These are phyloP conservation scores for Lampropteryx suffumata DNA, from an alignment of 2,888 invertebrate genomes.

Conservation along the genomic window DNA sequence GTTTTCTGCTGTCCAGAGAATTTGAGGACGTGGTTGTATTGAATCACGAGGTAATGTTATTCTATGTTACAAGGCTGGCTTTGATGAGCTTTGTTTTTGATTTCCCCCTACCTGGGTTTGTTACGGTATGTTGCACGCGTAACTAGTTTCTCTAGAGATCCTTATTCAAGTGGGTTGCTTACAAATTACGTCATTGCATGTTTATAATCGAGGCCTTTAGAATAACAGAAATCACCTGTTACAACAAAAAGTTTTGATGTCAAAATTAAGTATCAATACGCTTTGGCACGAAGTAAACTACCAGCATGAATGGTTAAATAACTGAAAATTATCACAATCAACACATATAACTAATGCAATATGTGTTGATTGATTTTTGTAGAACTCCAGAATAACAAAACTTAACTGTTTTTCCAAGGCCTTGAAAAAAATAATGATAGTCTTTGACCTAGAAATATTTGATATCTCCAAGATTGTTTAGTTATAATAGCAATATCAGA, in stretches of 20 bases:
- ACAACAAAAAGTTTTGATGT: constrained; percentile 7
- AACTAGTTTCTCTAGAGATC: constrained; percentile 37
- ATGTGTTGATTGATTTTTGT: too few species aligned
- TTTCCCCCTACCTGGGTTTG: constrained; percentile 43
- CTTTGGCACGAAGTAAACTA: too few species aligned
- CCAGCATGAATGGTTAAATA: too few species aligned
- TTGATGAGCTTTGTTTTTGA: constrained; percentile 46
- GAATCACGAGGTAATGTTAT: constrained; percentile 5
- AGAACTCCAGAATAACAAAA: too few species aligned
- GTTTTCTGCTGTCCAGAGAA: background rate
- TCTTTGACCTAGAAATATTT: too few species aligned
- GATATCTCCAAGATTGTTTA: background rate
- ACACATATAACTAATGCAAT: too few species aligned
- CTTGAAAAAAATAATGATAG: too few species aligned
- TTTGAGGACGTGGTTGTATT: background rate
- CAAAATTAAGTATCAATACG: too few species aligned
- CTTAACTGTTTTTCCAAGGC: too few species aligned
- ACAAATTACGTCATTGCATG: constrained; percentile 38
- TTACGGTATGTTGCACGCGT: constrained; percentile 41
- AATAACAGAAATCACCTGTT: constrained; percentile 28
- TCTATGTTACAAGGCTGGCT: constrained; percentile 21
- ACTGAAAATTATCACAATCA: too few species aligned
- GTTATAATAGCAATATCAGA: too few species aligned
- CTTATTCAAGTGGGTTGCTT: constrained; percentile 31
- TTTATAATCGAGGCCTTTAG: constrained; percentile 30